A percentile compares a stretch with the other conserved stretches of the same genome.
Conservation (phyloP, 1,140 invertebrate species). For the Maniola jurtina region DNA sequence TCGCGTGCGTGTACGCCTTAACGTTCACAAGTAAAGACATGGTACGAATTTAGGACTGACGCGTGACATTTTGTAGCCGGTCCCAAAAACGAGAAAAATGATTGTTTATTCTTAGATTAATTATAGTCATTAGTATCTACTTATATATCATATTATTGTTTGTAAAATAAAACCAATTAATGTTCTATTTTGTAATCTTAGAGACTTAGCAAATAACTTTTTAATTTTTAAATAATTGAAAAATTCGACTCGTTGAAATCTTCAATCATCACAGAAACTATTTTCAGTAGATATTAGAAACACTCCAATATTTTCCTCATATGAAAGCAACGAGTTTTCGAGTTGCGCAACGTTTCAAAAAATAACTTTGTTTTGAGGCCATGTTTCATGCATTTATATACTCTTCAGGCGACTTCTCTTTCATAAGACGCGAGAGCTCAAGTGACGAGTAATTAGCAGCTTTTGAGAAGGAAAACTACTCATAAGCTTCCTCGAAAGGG, state of each 20-base stretch:
- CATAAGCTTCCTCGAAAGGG: constrained; percentile 75
- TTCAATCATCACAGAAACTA: no score
- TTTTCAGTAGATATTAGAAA: no score
- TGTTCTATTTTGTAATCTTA: no score
- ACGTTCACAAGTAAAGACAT: constrained; percentile 66
- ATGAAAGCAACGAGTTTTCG: not conserved
- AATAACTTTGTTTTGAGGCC: constrained; percentile 4
- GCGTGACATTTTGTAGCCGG: constrained; percentile 51
- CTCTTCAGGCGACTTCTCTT: constrained; percentile 34
- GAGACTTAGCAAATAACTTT: no score
- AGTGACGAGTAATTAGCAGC: constrained; percentile 72
- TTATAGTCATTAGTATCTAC: no score
- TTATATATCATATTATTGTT: no score
- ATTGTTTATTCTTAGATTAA: not conserved
- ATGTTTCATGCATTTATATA: constrained; percentile 19
- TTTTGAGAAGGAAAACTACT: constrained; percentile 75
- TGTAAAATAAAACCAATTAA: no score
- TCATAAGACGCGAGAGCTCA: constrained; percentile 52
- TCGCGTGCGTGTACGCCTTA: constrained; percentile 66
- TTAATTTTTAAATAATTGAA: no score
- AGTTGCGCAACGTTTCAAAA: not conserved
- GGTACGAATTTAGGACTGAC: constrained; percentile 61
- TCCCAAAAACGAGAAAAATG: not conserved
- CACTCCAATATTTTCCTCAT: no score
- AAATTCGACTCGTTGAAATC: no score